Percentiles rank a stretch among this genome's conserved stretches.
Conservation (phyloP, 2,797 vertebrate species). For the Acanthis flammea region DNA sequence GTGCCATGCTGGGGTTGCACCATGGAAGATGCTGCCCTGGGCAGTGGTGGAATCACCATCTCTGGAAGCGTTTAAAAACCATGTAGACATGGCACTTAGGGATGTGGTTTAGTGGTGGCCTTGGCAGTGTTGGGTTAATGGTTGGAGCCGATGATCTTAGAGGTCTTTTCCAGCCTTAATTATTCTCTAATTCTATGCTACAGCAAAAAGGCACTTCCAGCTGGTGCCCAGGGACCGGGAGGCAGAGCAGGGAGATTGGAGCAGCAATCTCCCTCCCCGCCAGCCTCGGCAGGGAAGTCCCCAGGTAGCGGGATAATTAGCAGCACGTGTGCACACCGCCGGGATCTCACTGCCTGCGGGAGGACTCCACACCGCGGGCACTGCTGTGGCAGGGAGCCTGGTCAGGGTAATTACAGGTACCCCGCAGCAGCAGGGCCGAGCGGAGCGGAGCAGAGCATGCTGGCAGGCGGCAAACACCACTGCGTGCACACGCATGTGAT, state of each 20-base stretch:
- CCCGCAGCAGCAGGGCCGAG: not conserved
- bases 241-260: not conserved
- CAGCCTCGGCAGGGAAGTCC: not conserved
- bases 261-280: not conserved
- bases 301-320: not conserved
- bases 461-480: not conserved
- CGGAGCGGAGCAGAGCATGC: not conserved
- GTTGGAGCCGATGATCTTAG: not conserved
- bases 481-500: not conserved
- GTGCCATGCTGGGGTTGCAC: rapidly evolving
- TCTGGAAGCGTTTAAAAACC: not conserved
- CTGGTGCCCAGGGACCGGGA: not conserved
- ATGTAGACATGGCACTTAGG: not conserved
- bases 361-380: not conserved
- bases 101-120: not conserved
- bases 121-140: not conserved
- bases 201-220: not conserved
- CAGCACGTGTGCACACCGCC: rapidly evolving
- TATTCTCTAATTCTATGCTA: not conserved
- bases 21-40: not conserved
- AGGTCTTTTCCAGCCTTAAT: not conserved
- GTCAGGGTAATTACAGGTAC: not conserved
- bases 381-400: not conserved
- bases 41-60: not conserved
- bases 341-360: not conserved